These are phyloP conservation scores for Sialis lutaria DNA, from an alignment of 2,888 invertebrate species.

Conservation along the genomic window DNA sequence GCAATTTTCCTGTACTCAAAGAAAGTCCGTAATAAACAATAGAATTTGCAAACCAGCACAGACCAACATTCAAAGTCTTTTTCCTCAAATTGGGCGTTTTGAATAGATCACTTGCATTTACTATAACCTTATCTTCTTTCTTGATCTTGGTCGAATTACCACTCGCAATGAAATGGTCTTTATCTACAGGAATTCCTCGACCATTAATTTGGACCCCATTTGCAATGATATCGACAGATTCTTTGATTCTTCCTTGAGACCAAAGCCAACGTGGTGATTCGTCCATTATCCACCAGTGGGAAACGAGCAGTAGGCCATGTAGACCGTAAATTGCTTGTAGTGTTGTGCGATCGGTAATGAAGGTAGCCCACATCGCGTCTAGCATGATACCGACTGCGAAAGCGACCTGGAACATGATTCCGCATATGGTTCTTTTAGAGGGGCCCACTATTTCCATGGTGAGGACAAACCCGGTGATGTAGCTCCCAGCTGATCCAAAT, in stretches of 20 bases:
- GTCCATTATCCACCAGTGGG: slow-evolving; percentile 77
- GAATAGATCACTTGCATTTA: slow-evolving; percentile 54
- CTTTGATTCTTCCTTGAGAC: slow-evolving; percentile 57
- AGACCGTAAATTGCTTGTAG: slow-evolving; percentile 67
- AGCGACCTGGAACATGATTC: slow-evolving; percentile 59
- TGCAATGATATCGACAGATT: slow-evolving; percentile 57
- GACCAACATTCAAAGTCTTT: slow-evolving; percentile 63
- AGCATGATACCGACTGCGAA: slow-evolving; percentile 70
- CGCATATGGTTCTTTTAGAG: slow-evolving; percentile 60
- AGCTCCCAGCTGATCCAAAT: slow-evolving; percentile 66
- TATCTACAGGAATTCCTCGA: slow-evolving; percentile 41
- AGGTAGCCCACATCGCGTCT: slow-evolving; percentile 66
- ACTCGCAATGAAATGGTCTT: slow-evolving; percentile 40
- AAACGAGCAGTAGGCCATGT: slow-evolving; percentile 52
- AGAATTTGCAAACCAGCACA: slow-evolving; percentile 81
- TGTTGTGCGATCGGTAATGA: slow-evolving; percentile 52
- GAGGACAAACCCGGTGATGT: slow-evolving; percentile 42
- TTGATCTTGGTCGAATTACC: slow-evolving; percentile 21
- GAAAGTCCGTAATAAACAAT: slow-evolving; percentile 74
- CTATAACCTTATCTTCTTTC: slow-evolving; percentile 18
- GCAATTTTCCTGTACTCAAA: slow-evolving; percentile 60
- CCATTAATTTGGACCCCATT: slow-evolving; percentile 61
- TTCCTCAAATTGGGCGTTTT: slow-evolving; percentile 60
- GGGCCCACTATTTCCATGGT: slow-evolving; percentile 75
- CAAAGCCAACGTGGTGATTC: slow-evolving; percentile 81